Conservation (phyloP, 1,140 invertebrate genomes). For the Caenorhabditis brenneri region DNA sequence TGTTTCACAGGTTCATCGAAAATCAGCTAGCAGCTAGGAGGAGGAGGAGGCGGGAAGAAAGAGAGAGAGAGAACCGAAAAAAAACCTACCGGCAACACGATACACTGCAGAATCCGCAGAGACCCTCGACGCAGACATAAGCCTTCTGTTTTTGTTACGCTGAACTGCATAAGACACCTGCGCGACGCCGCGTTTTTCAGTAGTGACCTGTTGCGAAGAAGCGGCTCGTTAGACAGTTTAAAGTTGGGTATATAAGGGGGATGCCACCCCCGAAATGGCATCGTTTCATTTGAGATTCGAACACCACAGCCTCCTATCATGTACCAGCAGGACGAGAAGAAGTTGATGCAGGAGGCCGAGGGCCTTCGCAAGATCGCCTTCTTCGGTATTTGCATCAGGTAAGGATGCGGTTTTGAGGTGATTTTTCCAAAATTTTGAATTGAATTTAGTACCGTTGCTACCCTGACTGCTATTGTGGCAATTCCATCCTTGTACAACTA, state of each 20-base stretch:
- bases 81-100: too few species aligned
- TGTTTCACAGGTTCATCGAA: slow-evolving; percentile 28
- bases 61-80: too few species aligned
- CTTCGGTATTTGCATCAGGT: slow-evolving; percentile 53
- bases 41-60: not conserved
- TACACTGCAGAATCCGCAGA: not conserved
- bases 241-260: slow-evolving; percentile 19
- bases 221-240: slow-evolving; percentile 32
- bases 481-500: slow-evolving; percentile 68
- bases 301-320: not conserved
- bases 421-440: not conserved
- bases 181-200: slow-evolving; percentile 17
- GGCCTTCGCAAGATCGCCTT: slow-evolving; percentile 54
- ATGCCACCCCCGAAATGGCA: not conserved
- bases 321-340: slow-evolving; percentile 47
- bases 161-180: slow-evolving; percentile 20
- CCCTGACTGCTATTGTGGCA: slow-evolving; percentile 55
- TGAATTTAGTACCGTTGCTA: slow-evolving; percentile 46
- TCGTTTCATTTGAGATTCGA: slow-evolving; percentile 16
- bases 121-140: not conserved
- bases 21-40: not conserved
- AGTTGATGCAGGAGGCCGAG: slow-evolving; percentile 40
- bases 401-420: not conserved
- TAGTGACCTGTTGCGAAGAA: slow-evolving; percentile 27
- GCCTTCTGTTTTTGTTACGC: slow-evolving; percentile 31